Base-by-base conservation (phyloP, 2,797 vertebrate species). In the Peromyscus attwateri region DNA sequence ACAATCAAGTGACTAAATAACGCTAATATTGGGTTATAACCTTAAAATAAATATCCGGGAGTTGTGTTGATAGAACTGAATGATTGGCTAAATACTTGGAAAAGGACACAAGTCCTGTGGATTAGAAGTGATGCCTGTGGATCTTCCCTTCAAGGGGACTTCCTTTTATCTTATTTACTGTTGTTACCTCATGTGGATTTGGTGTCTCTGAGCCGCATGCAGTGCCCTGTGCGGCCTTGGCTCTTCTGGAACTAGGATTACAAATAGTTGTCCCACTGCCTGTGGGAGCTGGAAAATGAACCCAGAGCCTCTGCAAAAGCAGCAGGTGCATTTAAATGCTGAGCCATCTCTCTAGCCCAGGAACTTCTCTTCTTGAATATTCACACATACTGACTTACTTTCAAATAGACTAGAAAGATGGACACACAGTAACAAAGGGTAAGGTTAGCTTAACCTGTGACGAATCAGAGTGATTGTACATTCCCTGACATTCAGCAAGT, bases 1-100 rank as follows among this genome's bases (percentile, higher is more conserved):
- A 71, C 17, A 92, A 31, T 89, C 88, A 89, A 92, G 10, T 55
- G 55, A 92, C 55, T 80, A 94, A 89, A 52, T 66, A 62, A 52
- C 89, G 40, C 71, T 4, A 77, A 3, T 89, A 55, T 87, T 40
- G 29, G 46, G 17, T 96, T 96, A 37, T 92, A 93, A 71, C 4
- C 40, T 82, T 81, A 85, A 92, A 80, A 52, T 92, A 70, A 95
- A 62, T 92, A 64, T 64, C 60, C 29, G 23, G 19, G 29, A 16
- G n/a, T 37, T 7, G 14, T 89, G 84, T 34, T 68, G 85, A 49
- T 93, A 62, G 31, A 82, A 83, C n/a, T 87, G 64, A 89, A 43
- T 89, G 25, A 76, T 43, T 83, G 70, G 0, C 34, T 81, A n/a
- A 57, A 37, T 23, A 81, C 21, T 14, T 49, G 27, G 17, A 25